Conservation (phyloP, 2,888 invertebrate genomes). For the Drosophila rellima region DNA sequence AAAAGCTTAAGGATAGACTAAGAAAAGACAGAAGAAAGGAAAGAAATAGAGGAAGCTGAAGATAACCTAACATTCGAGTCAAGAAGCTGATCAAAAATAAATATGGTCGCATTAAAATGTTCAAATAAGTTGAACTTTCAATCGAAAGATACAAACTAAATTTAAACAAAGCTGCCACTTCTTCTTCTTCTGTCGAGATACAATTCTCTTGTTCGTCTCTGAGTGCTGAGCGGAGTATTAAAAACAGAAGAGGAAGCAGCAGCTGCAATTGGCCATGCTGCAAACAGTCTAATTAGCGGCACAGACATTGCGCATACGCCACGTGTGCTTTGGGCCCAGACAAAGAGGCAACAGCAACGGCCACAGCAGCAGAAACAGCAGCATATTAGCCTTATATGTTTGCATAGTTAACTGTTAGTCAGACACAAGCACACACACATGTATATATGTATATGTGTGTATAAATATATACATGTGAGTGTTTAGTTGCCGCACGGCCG, state of each 20-base stretch:
- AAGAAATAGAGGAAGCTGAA: too few species aligned
- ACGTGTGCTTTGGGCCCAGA: slow-evolving; percentile 54
- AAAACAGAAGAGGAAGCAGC: neutral
- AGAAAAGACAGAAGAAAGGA: too few species aligned
- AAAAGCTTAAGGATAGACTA: too few species aligned
- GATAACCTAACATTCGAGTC: too few species aligned
- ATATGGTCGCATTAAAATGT: too few species aligned
- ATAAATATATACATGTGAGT: slow-evolving; percentile 1
- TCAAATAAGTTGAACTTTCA: too few species aligned
- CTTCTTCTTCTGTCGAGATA: neutral
- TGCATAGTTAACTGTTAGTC: slow-evolving; percentile 71
- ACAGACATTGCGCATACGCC: slow-evolving; percentile 67
- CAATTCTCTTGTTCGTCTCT: neutral
- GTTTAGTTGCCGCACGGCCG: slow-evolving; percentile 74
- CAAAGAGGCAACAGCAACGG: slow-evolving; percentile 22
- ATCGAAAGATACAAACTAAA: too few species aligned
- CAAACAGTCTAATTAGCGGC: slow-evolving; percentile 58
- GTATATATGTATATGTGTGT: neutral
- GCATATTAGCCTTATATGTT: slow-evolving; percentile 62
- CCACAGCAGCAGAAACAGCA: slow-evolving; percentile 12
- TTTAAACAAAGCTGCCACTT: too few species aligned
- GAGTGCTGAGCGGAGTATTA: neutral
- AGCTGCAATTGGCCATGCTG: slow-evolving; percentile 5
- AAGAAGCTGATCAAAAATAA: too few species aligned
- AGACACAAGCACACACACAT: slow-evolving; percentile 20